Conservation (phyloP, 2,888 invertebrate genomes). For the Petrolisthes manimaculis region DNA sequence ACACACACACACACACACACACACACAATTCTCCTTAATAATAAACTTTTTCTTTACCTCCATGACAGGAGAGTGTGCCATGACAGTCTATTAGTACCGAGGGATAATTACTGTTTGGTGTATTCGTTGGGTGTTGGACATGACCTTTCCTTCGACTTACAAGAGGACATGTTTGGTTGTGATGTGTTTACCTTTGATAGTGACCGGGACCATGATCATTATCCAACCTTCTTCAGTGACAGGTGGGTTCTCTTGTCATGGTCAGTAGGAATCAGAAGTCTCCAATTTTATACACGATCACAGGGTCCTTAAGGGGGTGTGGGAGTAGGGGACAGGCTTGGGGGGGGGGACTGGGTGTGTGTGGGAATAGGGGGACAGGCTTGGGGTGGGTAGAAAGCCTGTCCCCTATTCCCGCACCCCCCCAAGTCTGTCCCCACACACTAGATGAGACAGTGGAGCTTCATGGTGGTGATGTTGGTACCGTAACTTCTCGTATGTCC, state of each 20-base stretch:
- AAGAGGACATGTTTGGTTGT: conserved; percentile 42
- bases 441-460: too few species aligned
- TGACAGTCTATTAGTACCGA: conserved; percentile 30
- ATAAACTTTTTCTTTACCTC: not conserved
- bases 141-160: conserved; percentile 53
- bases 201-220: conserved; percentile 41
- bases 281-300: too few species aligned
- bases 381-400: not conserved
- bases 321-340: not conserved
- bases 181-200: conserved; percentile 59
- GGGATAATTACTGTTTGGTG: conserved; percentile 49
- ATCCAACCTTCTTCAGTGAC: conserved; percentile 40
- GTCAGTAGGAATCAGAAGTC: too few species aligned
- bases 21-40: too few species aligned
- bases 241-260: conserved; percentile 19
- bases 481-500: too few species aligned
- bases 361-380: not conserved
- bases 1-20: too few species aligned
- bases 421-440: too few species aligned
- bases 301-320: not conserved
- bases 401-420: too few species aligned
- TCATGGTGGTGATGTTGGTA: too few species aligned
- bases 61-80: conserved; percentile 44
- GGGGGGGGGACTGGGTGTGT: not conserved
- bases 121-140: conserved; percentile 61